A percentile compares a stretch with the other conserved stretches of the same genome.
These are phyloP conservation scores for Notolabrus celidotus DNA, from an alignment of 2,797 vertebrate genomes.

Conservation along the genomic window DNA sequence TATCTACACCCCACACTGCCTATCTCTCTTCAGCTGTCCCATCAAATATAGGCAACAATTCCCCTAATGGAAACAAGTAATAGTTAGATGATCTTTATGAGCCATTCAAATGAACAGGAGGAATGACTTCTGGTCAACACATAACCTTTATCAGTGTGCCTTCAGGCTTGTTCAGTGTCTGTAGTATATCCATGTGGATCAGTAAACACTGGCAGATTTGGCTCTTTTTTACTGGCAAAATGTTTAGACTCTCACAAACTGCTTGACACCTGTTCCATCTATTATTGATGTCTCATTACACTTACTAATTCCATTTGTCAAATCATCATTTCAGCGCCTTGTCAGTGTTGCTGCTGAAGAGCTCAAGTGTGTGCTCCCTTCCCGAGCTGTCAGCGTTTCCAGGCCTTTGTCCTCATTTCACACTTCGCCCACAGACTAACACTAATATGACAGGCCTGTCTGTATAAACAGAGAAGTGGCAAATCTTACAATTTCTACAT, in stretches of 20 bases:
- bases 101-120: too few species aligned
- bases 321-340: background rate
- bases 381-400: conserved; percentile 21
- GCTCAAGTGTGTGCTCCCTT: conserved; percentile 6
- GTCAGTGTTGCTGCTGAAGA: conserved; percentile 4
- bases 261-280: background rate
- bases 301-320: conserved; percentile 2
- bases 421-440: background rate
- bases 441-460: background rate
- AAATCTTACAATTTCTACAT: background rate
- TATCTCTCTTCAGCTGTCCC: too few species aligned
- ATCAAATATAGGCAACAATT: too few species aligned
- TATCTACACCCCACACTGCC: too few species aligned
- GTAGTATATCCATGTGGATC: background rate
- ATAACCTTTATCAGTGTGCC: background rate
- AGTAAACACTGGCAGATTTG: background rate
- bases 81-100: too few species aligned
- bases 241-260: background rate
- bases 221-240: background rate
- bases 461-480: background rate
- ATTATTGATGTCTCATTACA: conserved; percentile 13
- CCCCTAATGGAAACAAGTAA: too few species aligned
- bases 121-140: background rate
- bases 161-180: background rate
- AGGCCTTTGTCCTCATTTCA: conserved; percentile 7